phyloP scores from a whole-genome alignment of 2,113 vertebrate species.

The Vanacampus margaritifer region DNA sequence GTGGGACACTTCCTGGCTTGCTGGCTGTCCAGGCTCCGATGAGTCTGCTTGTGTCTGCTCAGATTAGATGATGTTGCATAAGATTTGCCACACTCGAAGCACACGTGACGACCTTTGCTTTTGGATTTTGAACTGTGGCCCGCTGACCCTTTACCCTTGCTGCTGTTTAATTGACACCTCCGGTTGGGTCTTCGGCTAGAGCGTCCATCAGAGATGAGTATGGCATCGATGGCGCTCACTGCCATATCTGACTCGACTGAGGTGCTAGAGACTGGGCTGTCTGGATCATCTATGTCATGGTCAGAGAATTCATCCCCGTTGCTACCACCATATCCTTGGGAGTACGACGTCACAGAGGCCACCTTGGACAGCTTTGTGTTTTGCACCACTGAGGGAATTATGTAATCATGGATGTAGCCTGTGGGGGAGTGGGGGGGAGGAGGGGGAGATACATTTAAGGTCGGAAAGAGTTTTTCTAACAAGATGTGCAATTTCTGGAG shows the following conservation, averaged over 20 bases:
- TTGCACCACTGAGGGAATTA: constrained; percentile 54
- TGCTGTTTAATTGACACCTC: constrained; percentile 20
- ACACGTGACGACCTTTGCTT: constrained; percentile 46
- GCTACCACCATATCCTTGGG: constrained; percentile 26
- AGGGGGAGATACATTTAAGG: constrained; percentile 9
- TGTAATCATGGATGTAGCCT: constrained; percentile 64
- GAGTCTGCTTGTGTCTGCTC: constrained; percentile 66
- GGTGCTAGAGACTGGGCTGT: constrained; percentile 51
- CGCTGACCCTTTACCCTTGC: background rate
- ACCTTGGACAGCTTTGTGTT: constrained; percentile 34
- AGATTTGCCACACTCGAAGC: constrained; percentile 57
- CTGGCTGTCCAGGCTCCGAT: constrained; percentile 63
- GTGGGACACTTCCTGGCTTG: constrained; percentile 80
- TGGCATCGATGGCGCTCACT: constrained; percentile 17
- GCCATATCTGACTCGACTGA: constrained; percentile 42
- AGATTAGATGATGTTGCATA: constrained; percentile 64
- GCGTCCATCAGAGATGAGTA: constrained; percentile 49
- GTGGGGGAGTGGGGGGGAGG: background rate
- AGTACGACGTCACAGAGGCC: constrained; percentile 41
- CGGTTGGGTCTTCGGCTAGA: constrained; percentile 24
- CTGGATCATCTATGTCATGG: constrained; percentile 55
- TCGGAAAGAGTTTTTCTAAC: background rate
- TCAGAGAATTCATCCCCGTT: constrained; percentile 60
- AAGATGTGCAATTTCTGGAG: too few species aligned
- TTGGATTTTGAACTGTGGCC: constrained; percentile 33